A percentile compares a stretch with the other conserved stretches of the same genome.
Evolutionary conservation across 2,888 invertebrate species (phyloP).

Genomic region (Scaptomyza reducta): DNA sequence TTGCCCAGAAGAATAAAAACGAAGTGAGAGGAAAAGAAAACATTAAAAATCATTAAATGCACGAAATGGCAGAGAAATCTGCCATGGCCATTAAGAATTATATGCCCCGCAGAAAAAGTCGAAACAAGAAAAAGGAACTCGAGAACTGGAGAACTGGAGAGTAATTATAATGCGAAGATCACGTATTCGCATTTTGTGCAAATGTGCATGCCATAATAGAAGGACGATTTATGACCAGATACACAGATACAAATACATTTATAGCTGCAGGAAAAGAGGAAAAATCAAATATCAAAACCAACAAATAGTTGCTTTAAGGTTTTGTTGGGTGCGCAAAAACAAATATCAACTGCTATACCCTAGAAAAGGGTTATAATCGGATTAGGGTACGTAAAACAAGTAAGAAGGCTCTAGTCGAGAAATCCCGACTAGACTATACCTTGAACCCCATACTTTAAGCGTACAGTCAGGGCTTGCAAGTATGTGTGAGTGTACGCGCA

Average conservation of each 20-base stretch:
- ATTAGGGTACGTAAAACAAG: neutral
- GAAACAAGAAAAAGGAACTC: constrained; percentile 10
- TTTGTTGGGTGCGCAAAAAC: constrained; percentile 35
- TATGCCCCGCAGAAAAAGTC: constrained; percentile 43
- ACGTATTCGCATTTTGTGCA: constrained; percentile 75
- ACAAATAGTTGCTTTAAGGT: constrained; percentile 11
- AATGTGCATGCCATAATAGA: constrained; percentile 73
- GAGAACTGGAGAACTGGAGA: constrained; percentile 37
- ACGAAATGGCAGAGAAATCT: constrained; percentile 79
- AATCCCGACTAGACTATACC: too few species aligned
- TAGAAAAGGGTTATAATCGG: neutral
- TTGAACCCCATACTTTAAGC: too few species aligned
- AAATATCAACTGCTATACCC: constrained; percentile 44
- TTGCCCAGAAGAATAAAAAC: constrained; percentile 61
- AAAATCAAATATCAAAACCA: constrained; percentile 34
- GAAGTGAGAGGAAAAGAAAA: constrained; percentile 40
- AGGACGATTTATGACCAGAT: constrained; percentile 71
- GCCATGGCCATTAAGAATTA: constrained; percentile 76
- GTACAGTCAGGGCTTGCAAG: too few species aligned
- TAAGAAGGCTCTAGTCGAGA: too few species aligned
- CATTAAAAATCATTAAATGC: constrained; percentile 72
- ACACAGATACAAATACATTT: neutral
- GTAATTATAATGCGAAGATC: constrained; percentile 77
- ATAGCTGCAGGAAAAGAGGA: neutral
- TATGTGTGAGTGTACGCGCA: too few species aligned